Evolutionary conservation across 2,113 vertebrate species (phyloP), one percentile per base, ranked within the genome.

Genomic region (Etia nguti): DNA sequence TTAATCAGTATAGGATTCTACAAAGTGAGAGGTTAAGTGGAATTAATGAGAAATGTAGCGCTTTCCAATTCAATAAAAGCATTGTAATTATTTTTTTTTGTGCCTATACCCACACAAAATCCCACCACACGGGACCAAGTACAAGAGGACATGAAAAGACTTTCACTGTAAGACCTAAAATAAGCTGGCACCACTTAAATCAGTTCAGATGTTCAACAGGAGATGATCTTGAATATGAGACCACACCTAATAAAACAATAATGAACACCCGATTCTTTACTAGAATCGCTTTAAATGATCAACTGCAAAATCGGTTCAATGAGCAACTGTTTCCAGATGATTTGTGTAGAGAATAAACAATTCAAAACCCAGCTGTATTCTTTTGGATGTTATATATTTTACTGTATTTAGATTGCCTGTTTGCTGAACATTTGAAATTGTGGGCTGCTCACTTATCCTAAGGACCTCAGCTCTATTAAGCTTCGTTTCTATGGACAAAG

Each of bases 281-380:
- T 34, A 60, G 57, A 31, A 60, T 60, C 5, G 5, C 4, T 60
- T 60, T 62, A 31, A 62, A 34, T 18, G 26, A 59, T 59, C 26
- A 31, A 59, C 18, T 16, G 52, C 52, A 59, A 29, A 59, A 9
- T 29, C 3, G 8, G 56, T 29, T 1, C 29, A 59, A 34, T 60
- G 8, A 60, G 57, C 8, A 29, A 60, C 26, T 60, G 26, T 60
- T 60, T 60, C 29, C 29, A 18, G 16, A 20, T 34, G 1, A 34
- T 34, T 62, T 29, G 0, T 62, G 29, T 2, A 34, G 1, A 62
- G 34, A 34, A 62, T 20, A 29, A 16, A 31, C 15, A 34, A 18
- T 34, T 62, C 16, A 34, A 34, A 34, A 20, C 1, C 16, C 59
- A 31, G 57, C 18, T 18, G 29, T 18, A 0, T 34, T 60, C 0